Base-by-base conservation (phyloP, 2,888 invertebrate genomes). In the Aspidapion aeneum region DNA sequence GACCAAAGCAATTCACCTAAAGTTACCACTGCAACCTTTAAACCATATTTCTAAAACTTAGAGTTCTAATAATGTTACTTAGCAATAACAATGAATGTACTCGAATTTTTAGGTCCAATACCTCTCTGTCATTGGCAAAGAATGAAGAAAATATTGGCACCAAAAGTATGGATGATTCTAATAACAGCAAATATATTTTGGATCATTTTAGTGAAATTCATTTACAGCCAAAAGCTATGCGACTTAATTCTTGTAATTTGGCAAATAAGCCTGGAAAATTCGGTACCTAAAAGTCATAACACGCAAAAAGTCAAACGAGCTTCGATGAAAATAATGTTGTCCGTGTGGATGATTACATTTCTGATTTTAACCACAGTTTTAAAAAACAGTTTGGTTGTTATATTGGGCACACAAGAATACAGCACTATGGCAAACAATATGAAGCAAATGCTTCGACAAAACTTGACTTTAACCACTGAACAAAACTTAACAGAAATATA, bases 311-410 rank as follows among this genome's bases (percentile, higher is more conserved):
- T 52, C 18, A 51, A 55, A 17, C 55, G 21, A 35, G 50, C 51
- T n/a, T 55, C 54, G 16, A 61, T 55, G 18, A 64, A 55, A 58
- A 49, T 64, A 17, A 55, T 62, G 57, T 49, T 64, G 20, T 18
- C 54, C 5, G 55, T 22, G n/a, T 65, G 65, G 62, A 60, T 65
- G 18, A 18, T 54, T 20, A 57, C 60, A 2, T 65, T 63, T 63
- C 18, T 65, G 12, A 57, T 62, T 9, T 7, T 65, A 3, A 57
- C 60, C 1, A 60, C 62, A 5, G 1, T 62, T 12, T 62, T 65
- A 22, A 65, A 65, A 63, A 65, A 65, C 51, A 51, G 49, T 3
- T 35, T 65, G 9, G 17, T 65, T 19, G 22, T 65, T 3, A 63
- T 65, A 48, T 21, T 65, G 3, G 60, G 65, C 7, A 65, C 65